These are phyloP conservation scores for Glaucopsyche alexis DNA, from an alignment of 2,888 invertebrate genomes.

Conservation along the genomic window DNA sequence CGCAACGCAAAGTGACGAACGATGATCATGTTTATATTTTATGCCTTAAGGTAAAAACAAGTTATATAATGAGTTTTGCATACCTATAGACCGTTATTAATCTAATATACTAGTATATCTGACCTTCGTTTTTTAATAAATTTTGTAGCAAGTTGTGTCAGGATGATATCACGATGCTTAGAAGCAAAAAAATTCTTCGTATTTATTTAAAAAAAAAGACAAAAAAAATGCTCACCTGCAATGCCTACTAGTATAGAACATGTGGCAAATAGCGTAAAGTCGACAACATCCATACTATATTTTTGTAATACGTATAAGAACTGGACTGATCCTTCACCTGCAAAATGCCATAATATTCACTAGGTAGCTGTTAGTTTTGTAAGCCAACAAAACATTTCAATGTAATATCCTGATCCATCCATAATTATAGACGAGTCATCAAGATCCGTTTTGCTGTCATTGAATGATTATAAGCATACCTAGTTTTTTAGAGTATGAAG, in stretches of 20 bases:
- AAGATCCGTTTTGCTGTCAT: background rate
- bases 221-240: conserved; percentile 61
- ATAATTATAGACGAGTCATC: background rate
- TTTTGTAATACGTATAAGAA: conserved; percentile 73
- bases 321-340: conserved; percentile 74
- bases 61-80: background rate
- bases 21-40: background rate
- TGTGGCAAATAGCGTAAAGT: conserved; percentile 74
- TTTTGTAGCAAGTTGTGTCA: conserved; percentile 6
- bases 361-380: background rate
- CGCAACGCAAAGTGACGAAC: background rate
- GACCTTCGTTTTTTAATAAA: conserved; percentile 26
- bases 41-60: background rate
- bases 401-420: background rate
- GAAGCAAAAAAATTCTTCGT: background rate
- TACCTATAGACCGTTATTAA: conserved; percentile 7
- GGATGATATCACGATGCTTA: conserved; percentile 19
- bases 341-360: conserved; percentile 42
- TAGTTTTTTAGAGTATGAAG: too few relatives aligned
- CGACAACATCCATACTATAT: conserved; percentile 75
- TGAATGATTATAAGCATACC: background rate
- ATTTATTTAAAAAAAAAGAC: background rate
- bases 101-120: background rate
- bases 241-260: conserved; percentile 72
- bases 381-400: background rate